Base-by-base conservation (phyloP, 2,888 invertebrate genomes). In the Aradus depressus region DNA sequence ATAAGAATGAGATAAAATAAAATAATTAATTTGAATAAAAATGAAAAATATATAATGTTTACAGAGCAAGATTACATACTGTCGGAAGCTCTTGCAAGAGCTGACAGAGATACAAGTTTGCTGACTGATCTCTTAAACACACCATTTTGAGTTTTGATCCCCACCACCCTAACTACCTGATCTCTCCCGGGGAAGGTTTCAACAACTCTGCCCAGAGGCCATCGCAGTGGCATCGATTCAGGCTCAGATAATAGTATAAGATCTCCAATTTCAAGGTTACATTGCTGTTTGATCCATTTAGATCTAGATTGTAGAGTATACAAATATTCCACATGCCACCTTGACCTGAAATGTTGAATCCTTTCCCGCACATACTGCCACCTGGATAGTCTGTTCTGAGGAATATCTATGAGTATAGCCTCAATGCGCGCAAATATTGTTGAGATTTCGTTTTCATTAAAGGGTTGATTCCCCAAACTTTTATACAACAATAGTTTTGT, bases 341-440 rank as follows among this genome's bases (percentile, higher is more conserved):
- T 16, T 14, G 54, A 52, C 61, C 63, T 62, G 12, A 62, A 51
- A 1, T 55, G 49, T 39, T 62, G 60, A 6, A 22, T 28, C 32
- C 57, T 50, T 2, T 44, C 39, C 4, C 48, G 54, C 3, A 60
- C 37, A 0, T 34, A 37, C 39, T 61, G 59, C 58, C 60, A 62
- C 2, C 58, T 55, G 2, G 53, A 44, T 22, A 62, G 48, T 8
- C 57, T 54, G 35, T 54, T 56, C 10, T 50, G 42, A 3, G 54
- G 57, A 1, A 54, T 14, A 4, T 58, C 52, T 8, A 54, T 39
- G 2, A 59, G 5, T n/a, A n/a, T n/a, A n/a, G n/a, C n/a, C n/a
- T n/a, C n/a, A n/a, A n/a, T n/a, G n/a, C n/a, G n/a, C n/a, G n/a
- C n/a, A n/a, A n/a, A n/a, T n/a, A n/a, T n/a, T n/a, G n/a, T n/a